Conservation (phyloP, 2,113 vertebrate genomes). For the Spea multiplicata region DNA sequence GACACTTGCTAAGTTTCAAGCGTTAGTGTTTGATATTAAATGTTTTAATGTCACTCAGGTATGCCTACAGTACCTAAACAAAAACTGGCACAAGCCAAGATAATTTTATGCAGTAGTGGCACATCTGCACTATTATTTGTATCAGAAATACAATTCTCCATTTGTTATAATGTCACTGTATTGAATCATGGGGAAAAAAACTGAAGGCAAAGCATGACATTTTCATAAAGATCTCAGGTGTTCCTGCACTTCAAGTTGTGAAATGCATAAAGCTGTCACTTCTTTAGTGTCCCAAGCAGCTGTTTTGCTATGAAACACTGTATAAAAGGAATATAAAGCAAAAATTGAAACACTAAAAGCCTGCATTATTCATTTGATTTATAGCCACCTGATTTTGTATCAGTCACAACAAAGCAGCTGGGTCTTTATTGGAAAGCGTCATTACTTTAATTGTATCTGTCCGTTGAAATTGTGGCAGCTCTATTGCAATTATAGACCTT, state of each 20-base stretch:
- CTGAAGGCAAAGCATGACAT: neutral
- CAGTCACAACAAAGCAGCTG: neutral
- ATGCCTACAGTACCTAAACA: too few relatives aligned
- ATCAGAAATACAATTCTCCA: too few relatives aligned
- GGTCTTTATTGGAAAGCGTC: neutral
- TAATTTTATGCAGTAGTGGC: too few relatives aligned
- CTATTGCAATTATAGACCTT: neutral
- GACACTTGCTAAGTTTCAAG: too few relatives aligned
- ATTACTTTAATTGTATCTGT: conserved; percentile 1
- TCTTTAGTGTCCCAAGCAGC: neutral
- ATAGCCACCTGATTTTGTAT: neutral
- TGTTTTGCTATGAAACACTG: conserved; percentile 8
- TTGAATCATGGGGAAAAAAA: neutral
- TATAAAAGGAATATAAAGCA: neutral
- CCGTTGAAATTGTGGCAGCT: neutral
- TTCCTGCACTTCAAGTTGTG: neutral
- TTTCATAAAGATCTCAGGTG: conserved; percentile 1
- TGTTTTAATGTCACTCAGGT: too few relatives aligned
- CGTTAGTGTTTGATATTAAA: too few relatives aligned
- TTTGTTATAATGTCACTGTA: too few relatives aligned
- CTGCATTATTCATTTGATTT: conserved; percentile 7
- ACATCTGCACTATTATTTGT: too few relatives aligned
- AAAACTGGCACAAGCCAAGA: too few relatives aligned
- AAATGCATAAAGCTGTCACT: neutral
- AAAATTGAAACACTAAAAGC: conserved; percentile 6